A percentile compares a stretch with the other conserved stretches of the same genome.
Evolutionary conservation across 2,113 vertebrate genomes (phyloP).

Genomic region (Calyptommatus sinebrachiatus): DNA sequence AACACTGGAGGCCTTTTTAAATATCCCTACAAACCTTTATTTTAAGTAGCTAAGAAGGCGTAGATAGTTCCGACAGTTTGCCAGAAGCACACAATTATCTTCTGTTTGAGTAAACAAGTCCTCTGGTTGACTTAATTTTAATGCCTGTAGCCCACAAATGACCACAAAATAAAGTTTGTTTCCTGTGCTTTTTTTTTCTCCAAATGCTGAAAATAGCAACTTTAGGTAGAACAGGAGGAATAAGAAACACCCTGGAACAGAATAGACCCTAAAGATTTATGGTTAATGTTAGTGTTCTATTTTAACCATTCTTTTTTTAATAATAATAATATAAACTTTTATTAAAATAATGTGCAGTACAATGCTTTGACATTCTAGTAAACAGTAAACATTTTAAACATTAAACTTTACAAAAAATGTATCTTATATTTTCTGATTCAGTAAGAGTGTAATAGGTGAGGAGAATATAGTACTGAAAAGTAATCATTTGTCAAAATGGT

Average conservation of each 20-base stretch:
- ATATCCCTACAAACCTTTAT: conserved; percentile 14
- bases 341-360: too few relatives aligned
- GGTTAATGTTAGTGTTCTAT: background rate
- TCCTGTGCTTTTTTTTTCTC: background rate
- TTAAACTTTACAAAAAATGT: too few relatives aligned
- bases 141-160: conserved; percentile 18
- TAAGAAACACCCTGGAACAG: background rate
- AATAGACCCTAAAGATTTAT: background rate
- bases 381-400: too few relatives aligned
- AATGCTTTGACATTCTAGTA: too few relatives aligned
- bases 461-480: too few relatives aligned
- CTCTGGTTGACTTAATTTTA: conserved; percentile 1
- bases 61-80: background rate
- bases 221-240: background rate
- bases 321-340: too few relatives aligned
- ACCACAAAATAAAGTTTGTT: conserved; percentile 32
- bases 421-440: too few relatives aligned
- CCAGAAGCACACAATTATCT: background rate
- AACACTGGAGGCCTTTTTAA: fast-evolving
- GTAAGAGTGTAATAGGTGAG: too few relatives aligned
- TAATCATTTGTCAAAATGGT: too few relatives aligned
- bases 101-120: conserved; percentile 11
- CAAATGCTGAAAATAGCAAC: fast-evolving
- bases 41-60: conserved; percentile 25
- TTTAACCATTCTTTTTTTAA: background rate